A percentile compares a stretch with the other conserved stretches of the same genome.
These are phyloP conservation scores for Mola mola DNA, from an alignment of 2,113 vertebrate species.

Conservation along the genomic window DNA sequence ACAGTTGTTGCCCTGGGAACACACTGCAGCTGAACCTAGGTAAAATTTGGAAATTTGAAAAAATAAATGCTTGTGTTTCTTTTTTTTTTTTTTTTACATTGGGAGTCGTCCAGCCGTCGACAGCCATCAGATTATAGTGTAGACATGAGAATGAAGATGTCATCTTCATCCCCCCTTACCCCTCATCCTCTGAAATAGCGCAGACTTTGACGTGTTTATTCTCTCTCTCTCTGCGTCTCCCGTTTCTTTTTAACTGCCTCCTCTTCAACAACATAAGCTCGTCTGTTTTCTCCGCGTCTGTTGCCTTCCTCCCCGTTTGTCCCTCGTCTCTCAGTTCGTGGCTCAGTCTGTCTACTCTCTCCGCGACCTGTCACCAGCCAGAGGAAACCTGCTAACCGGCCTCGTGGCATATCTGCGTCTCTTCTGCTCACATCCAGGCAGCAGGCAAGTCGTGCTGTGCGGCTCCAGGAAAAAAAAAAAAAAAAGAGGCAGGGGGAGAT, in stretches of 20 bases:
- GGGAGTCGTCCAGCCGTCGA: too few relatives aligned
- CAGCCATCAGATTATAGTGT: too few relatives aligned
- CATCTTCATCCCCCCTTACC: too few relatives aligned
- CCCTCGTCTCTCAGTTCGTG: neutral
- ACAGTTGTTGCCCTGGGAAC: too few relatives aligned
- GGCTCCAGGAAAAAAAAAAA: slow-evolving; percentile 32
- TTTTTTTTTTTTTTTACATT: too few relatives aligned
- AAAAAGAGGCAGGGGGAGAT: slow-evolving; percentile 51
- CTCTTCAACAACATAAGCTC: slow-evolving; percentile 5
- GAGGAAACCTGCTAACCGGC: slow-evolving; percentile 57
- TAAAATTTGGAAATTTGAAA: too few relatives aligned
- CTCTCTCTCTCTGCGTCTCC: neutral
- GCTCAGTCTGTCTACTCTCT: slow-evolving; percentile 6
- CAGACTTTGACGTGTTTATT: too few relatives aligned
- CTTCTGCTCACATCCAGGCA: slow-evolving; percentile 47
- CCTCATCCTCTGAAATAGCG: too few relatives aligned
- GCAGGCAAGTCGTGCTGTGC: slow-evolving; percentile 60
- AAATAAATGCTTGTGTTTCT: too few relatives aligned
- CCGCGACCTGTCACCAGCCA: slow-evolving; percentile 35
- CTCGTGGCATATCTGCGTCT: slow-evolving; percentile 58
- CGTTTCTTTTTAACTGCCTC: too few relatives aligned
- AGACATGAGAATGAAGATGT: too few relatives aligned
- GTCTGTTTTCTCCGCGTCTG: neutral
- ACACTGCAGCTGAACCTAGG: too few relatives aligned
- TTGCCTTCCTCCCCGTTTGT: neutral